Evolutionary conservation across 2,113 vertebrate species (phyloP), one percentile per base, ranked within the genome.

Genomic region (Poeciliopsis occidentalis): DNA sequence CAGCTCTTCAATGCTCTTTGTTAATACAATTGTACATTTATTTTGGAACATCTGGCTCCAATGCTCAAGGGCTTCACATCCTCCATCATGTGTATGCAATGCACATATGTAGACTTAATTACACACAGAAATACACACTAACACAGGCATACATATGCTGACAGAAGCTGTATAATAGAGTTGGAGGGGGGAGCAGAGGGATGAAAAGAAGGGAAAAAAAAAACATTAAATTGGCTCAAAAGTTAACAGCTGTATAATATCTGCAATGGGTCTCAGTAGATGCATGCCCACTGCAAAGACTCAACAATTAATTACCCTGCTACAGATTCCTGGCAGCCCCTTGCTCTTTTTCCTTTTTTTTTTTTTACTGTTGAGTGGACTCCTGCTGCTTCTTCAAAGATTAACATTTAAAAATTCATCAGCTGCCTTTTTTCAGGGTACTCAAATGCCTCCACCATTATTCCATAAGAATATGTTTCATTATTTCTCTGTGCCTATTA

Each of bases 161-260:
- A 81, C 71, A 79, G 7, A 70, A 15, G n/a, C 57, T 75, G 63
- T 72, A 81, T 62, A 80, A 17, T 26, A 63, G 47, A 71, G 3
- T 6, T 24, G 11, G 41, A n/a, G 39, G 27, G 24, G 64, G 73
- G 2, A 27, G 74, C 22, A 24, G 26, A 34, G 39, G 64, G 71
- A 57, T 73, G 2, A 71, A 79, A 69, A 81, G 79, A 76, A 84
- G 69, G n/a, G n/a, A 70, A 69, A 76, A 78, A 82, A 78, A 83
- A 37, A 11, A 2, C 51, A 85, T 89, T 80, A 90, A 93, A 94
- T 91, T 94, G 85, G 89, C 85, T 93, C 91, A 92, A 92, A 93
- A 94, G 60, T 86, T 94, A 95, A 94, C 93, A 96, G 93, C 92
- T 94, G 93, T 87, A 94, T 94, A 80, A 37, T 94, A 93, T 94